phyloP scores from a whole-genome alignment of 2,797 vertebrate genomes.

The Hydrophis major region DNA sequence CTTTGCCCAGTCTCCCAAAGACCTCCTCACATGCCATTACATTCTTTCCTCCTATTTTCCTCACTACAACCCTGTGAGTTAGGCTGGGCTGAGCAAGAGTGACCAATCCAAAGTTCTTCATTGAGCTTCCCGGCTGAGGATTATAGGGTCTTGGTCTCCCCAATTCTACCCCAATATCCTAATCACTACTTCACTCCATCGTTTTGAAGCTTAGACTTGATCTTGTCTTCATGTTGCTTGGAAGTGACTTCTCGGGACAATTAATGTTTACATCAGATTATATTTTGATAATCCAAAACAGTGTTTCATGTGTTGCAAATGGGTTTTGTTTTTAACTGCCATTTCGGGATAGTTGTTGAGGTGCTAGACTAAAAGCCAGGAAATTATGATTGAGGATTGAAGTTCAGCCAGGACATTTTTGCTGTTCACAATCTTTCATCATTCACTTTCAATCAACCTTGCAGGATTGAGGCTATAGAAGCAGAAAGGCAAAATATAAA shows the following conservation, averaged over 20 bases:
- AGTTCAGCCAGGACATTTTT: neutral
- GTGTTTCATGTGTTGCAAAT: neutral
- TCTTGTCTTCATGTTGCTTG: neutral
- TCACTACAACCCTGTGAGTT: neutral
- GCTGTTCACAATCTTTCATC: neutral
- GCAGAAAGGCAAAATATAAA: neutral
- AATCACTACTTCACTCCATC: neutral
- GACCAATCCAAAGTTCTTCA: neutral
- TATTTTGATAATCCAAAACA: neutral
- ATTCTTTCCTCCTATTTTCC: neutral
- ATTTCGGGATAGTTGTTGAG: neutral
- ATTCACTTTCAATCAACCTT: neutral
- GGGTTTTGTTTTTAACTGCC: neutral
- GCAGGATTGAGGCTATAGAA: neutral
- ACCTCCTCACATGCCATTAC: neutral
- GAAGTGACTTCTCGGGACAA: neutral
- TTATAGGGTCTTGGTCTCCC: neutral
- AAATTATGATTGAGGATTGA: neutral
- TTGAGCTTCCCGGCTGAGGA: neutral
- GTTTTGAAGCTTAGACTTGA: neutral
- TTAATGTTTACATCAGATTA: neutral
- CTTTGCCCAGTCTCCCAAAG: neutral
- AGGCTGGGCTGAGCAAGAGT: neutral
- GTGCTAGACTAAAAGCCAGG: neutral
- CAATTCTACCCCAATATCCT: neutral